A percentile compares a stretch with the other conserved stretches of the same genome.
Conservation (phyloP, 2,797 vertebrate species). For the Pyrocephalus nanus region DNA sequence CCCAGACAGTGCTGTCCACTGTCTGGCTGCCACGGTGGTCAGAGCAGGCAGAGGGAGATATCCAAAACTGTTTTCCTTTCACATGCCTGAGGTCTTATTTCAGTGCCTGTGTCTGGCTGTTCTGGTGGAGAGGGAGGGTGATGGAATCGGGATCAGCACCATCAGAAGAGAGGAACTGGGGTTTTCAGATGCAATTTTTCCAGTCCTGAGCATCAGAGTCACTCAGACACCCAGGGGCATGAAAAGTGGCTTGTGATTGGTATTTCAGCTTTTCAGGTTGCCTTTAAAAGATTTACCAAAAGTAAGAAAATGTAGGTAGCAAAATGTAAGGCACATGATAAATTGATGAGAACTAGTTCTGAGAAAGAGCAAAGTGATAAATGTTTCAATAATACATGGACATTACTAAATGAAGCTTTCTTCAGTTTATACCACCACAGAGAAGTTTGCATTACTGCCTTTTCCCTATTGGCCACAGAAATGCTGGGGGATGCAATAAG, state of each 20-base stretch:
- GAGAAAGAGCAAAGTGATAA: slow-evolving; percentile 53
- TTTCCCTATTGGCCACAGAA: background rate
- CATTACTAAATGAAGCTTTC: slow-evolving; percentile 18
- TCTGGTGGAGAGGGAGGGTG: background rate
- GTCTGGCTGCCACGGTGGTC: background rate
- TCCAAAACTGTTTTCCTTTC: background rate
- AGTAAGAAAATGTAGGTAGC: slow-evolving; percentile 23
- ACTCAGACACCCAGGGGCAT: background rate
- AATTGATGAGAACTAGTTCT: slow-evolving; percentile 65
- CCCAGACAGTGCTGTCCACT: background rate
- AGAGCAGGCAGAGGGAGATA: background rate
- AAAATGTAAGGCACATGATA: slow-evolving; percentile 53
- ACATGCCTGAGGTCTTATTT: background rate
- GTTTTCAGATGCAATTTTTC: background rate
- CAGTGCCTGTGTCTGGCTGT: background rate
- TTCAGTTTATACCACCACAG: background rate
- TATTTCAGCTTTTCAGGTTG: slow-evolving; percentile 8
- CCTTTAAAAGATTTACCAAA: slow-evolving; percentile 36
- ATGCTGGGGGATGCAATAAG: background rate
- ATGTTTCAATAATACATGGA: slow-evolving; percentile 57
- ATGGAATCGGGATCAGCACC: background rate
- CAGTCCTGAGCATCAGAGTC: background rate
- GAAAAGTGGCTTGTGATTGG: background rate
- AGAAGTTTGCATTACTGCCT: slow-evolving; percentile 12
- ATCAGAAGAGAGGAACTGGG: background rate